Base-by-base conservation (phyloP, 2,797 vertebrate species). In the Typhlichthys eigenmanni region DNA sequence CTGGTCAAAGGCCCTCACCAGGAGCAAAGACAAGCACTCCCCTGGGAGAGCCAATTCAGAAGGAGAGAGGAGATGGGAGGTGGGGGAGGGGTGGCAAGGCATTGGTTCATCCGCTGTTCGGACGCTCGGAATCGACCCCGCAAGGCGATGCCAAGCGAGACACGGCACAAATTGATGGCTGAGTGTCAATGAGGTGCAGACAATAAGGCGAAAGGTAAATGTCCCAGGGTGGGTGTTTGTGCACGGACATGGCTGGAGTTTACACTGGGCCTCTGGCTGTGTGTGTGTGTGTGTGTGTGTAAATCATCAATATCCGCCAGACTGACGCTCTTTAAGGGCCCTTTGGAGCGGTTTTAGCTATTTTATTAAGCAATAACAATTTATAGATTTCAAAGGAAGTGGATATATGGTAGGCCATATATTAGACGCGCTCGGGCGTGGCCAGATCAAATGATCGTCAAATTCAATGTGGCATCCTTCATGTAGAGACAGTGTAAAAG, bases 281-380 rank as follows among this genome's bases (percentile, higher is more conserved):
- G 47, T 59, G 55, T 9, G 24, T 64, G 61, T 62, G 65, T 67
- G 54, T 58, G 60, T 55, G 68, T 74, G 80, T 65, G 71, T 90
- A 91, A 91, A 91, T 91, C 89, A 91, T 72, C 34, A 78, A 78
- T 76, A 84, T 76, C 75, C 53, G 69, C 55, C 49, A 56, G 14
- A 60, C 59, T 62, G 24, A 14, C 34, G 53, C 64, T 34, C 60
- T 81, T 87, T 85, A 85, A 82, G 66, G 76, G 80, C 84, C 78
- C 85, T 83, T 70, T 80, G 85, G 87, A 86, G 86, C 72, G 50
- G 63, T 85, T 72, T 77, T 67, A 70, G 69, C 79, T 75, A 71
- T 84, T 92, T 89, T 89, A 91, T 90, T 89, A 83, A 83, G 83
- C 84, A 76, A 80, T 81, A 88, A 88, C 80, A 81, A 84, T 83